Evolutionary conservation across 2,113 vertebrate genomes (phyloP).

Genomic region (Actinemys pallida): DNA sequence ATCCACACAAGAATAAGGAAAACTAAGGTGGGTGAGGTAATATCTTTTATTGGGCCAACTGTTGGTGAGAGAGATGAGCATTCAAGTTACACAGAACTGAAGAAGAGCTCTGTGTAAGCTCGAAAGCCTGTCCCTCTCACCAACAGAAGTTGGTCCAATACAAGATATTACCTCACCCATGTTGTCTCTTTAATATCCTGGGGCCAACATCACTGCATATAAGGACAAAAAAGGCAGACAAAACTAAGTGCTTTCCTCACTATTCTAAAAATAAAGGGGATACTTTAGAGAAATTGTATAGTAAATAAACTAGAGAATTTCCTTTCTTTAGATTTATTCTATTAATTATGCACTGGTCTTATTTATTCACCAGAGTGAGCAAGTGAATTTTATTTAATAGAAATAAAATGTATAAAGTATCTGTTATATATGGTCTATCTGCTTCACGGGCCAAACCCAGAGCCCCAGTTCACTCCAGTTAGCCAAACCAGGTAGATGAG

Average conservation of each 20-base stretch:
- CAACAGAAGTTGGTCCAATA: not conserved
- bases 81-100: not conserved
- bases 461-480: not conserved
- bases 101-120: not conserved
- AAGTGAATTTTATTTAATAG: not conserved
- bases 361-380: not conserved
- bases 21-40: not conserved
- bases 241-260: not conserved
- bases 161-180: not conserved
- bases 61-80: not conserved
- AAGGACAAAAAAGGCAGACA: not conserved
- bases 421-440: not conserved
- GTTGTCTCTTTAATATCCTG: not conserved
- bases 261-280: not conserved
- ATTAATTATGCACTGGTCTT: not conserved
- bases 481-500: rapidly evolving
- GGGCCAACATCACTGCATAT: not conserved
- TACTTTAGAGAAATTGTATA: not conserved
- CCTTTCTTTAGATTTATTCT: not conserved
- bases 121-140: not conserved
- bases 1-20: not conserved
- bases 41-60: too few species aligned
- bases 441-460: not conserved
- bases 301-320: not conserved
- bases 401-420: not conserved